A percentile compares a stretch with the other conserved stretches of the same genome.
phyloP scores from a whole-genome alignment of 2,113 vertebrate genomes.

The Cacatua alba region DNA sequence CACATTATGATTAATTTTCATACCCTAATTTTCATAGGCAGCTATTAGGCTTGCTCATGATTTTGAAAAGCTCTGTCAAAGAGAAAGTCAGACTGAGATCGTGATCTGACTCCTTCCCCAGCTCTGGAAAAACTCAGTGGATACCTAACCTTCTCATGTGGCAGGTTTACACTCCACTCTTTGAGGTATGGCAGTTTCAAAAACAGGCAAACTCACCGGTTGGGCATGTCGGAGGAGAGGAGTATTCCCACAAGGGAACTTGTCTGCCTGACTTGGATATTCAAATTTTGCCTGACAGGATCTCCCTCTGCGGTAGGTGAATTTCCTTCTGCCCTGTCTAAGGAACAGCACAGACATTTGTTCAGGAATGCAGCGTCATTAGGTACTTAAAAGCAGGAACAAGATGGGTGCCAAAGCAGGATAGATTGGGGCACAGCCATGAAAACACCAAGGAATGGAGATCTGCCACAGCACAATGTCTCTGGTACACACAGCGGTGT shows the following conservation, averaged over 20 bases:
- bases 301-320: neutral
- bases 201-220: neutral
- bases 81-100: constrained; percentile 24
- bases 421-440: neutral
- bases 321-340: neutral
- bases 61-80: constrained; percentile 31
- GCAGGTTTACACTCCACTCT: neutral
- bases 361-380: neutral
- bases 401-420: neutral
- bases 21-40: neutral
- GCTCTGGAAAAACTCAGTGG: neutral
- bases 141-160: neutral
- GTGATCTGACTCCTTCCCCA: neutral
- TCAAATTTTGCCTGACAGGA: constrained; percentile 18
- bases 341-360: neutral
- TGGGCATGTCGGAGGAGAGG: neutral
- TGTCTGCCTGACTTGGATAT: constrained; percentile 19
- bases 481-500: neutral
- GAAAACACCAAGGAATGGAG: neutral
- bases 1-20: constrained; percentile 1
- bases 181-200: neutral
- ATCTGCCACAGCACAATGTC: fast-evolving
- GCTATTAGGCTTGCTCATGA: constrained; percentile 12
- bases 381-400: neutral
- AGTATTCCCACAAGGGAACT: neutral